Base-by-base conservation (phyloP, 2,797 vertebrate species). In the Adrianichthys oophorus region DNA sequence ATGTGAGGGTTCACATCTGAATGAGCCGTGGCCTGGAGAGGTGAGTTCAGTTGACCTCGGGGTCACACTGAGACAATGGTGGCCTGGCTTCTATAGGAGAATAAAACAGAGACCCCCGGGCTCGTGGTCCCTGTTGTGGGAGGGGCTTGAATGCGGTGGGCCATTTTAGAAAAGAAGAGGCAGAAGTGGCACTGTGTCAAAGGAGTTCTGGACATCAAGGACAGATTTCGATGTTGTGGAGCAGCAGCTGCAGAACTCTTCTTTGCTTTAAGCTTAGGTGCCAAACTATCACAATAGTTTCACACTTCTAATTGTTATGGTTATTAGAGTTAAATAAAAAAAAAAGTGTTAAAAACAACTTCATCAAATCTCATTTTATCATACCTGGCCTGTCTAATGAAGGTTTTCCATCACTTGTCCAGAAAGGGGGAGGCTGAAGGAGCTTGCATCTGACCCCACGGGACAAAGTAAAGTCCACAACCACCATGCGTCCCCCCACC, bases 391-490 rank as follows among this genome's bases (percentile, higher is more conserved):
- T 19, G 26, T 32, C 62, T 26, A 44, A 63, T 56, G 51, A 47
- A 59, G 55, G 53, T 83, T 65, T 51, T 24, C 68, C 43, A 52
- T 44, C 41, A 55, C 72, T 75, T 75, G 71, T 80, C 62, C 65
- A 49, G 54, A 68, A 64, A 63, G 52, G 70, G 57, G 66, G 70
- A 60, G 68, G 67, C 74, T 65, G 55, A 59, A 52, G 70, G 59
- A 85, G 85, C 85, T 85, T 81, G 84, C 79, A 87, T 91, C 82
- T 89, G 86, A 90, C 84, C 90, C 82, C 85, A 75, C 82, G 83
- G 83, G 83, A 88, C 72, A 65, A 74, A 70, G 81, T 68, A 82
- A 82, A 76, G 82, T 78, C 88, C 71, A 64, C 82, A 81, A 62
- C 75, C 80, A 83, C 78, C 72, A 68, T 59, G 43, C 41, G 37